Conservation (phyloP, 2,888 invertebrate species). For the Sphecodes monilicornis region DNA sequence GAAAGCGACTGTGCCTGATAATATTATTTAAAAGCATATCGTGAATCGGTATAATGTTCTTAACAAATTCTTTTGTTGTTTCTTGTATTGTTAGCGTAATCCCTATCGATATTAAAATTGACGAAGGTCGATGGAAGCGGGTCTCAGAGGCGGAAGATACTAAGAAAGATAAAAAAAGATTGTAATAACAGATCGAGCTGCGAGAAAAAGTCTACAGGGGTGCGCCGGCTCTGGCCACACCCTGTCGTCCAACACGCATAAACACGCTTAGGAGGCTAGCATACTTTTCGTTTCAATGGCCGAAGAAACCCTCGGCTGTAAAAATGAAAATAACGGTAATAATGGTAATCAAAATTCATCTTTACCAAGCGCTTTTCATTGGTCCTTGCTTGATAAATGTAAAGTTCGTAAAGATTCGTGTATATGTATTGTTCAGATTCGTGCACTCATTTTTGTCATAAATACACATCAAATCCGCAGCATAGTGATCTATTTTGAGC, state of each 20-base stretch:
- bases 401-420: no score
- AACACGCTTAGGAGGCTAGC: not conserved
- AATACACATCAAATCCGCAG: no score
- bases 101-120: no score
- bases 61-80: not conserved
- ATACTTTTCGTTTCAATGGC: not conserved
- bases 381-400: no score
- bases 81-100: not conserved
- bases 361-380: no score
- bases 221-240: constrained; percentile 25
- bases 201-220: constrained; percentile 21
- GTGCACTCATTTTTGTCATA: no score
- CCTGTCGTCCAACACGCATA: constrained; percentile 30
- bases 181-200: not conserved
- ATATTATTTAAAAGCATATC: not conserved
- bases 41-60: not conserved
- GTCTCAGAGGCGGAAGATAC: not conserved
- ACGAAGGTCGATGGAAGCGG: no score
- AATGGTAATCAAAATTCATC: not conserved
- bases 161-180: constrained; percentile 7
- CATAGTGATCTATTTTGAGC: no score
- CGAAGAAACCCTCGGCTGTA: not conserved
- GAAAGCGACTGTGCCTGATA: not conserved
- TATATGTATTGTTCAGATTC: no score
- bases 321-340: not conserved